Evolutionary conservation across 1,140 invertebrate species (phyloP).

Genomic region (Trichonephila clavipes): DNA sequence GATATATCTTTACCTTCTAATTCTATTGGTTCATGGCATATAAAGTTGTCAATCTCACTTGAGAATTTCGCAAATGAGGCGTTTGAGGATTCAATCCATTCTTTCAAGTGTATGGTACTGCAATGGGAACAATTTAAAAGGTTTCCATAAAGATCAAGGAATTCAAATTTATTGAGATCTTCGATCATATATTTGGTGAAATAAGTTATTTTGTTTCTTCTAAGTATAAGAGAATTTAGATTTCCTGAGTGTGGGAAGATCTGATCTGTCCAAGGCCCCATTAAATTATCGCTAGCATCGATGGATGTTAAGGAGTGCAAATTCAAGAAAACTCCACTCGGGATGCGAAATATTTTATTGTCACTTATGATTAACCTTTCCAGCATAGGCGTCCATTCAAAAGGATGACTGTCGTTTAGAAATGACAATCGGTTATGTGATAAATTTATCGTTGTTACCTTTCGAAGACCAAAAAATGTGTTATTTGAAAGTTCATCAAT

Average conservation of each 20-base stretch:
- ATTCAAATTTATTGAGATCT: conserved; percentile 8
- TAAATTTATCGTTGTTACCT: background rate
- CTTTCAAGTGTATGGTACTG: background rate
- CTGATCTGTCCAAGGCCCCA: conserved; percentile 22
- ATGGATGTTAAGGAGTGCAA: background rate
- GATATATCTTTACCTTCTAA: background rate
- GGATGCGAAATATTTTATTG: conserved; percentile 18
- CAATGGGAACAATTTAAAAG: conserved; percentile 44
- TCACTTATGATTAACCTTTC: background rate
- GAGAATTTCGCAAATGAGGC: background rate
- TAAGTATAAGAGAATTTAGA: background rate
- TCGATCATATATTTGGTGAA: conserved; percentile 52
- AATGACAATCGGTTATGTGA: conserved; percentile 4
- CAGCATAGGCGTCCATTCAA: conserved; percentile 4
- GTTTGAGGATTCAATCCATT: conserved; percentile 10
- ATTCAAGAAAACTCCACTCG: background rate
- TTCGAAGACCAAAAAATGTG: conserved; percentile 7
- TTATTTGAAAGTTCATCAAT: background rate
- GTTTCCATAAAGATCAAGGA: conserved; percentile 31
- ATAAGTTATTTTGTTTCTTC: background rate
- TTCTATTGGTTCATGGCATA: background rate
- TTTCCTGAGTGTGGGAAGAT: background rate
- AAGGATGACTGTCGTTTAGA: background rate
- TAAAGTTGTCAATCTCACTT: background rate
- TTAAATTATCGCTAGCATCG: background rate